Conservation (phyloP, 2,797 vertebrate species). For the Hemibagrus guttatus region DNA sequence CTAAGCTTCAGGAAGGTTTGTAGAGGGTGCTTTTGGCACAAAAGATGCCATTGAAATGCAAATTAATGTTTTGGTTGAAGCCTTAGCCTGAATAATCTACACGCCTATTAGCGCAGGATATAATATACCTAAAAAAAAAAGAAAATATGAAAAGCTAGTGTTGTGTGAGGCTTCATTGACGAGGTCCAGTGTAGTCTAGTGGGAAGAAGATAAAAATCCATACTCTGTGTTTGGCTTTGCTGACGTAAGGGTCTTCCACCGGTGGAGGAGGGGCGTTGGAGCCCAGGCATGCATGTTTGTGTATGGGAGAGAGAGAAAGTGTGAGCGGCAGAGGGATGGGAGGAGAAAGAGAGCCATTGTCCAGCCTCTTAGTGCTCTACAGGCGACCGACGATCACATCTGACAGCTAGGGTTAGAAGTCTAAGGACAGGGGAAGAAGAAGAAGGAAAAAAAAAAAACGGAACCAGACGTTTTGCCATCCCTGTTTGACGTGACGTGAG, state of each 20-base stretch:
- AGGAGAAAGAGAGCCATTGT: conserved; percentile 67
- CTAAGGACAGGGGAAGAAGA: conserved; percentile 74
- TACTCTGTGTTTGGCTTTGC: conserved; percentile 58
- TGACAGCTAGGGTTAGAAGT: conserved; percentile 86
- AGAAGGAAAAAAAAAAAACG: conserved; percentile 62
- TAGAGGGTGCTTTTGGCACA: not conserved
- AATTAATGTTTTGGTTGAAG: conserved; percentile 17
- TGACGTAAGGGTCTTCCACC: conserved; percentile 65
- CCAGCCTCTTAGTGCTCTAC: conserved; percentile 74
- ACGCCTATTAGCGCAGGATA: not conserved
- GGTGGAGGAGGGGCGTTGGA: conserved; percentile 58
- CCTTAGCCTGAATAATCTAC: conserved; percentile 34
- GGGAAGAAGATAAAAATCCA: conserved; percentile 45
- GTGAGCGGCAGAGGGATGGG: conserved; percentile 69
- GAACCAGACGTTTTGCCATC: conserved; percentile 23
- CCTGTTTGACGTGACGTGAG: conserved; percentile 1
- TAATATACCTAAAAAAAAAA: not conserved
- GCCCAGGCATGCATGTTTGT: conserved; percentile 48
- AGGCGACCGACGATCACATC: conserved; percentile 76
- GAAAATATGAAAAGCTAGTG: not conserved
- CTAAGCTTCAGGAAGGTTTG: not conserved
- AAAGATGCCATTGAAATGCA: conserved; percentile 24
- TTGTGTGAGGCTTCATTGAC: not conserved
- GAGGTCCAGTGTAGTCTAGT: conserved; percentile 27
- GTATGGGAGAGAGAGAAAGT: conserved; percentile 41